Base-by-base conservation (phyloP, 2,888 invertebrate species). In the Agonopterix alstromeriana region DNA sequence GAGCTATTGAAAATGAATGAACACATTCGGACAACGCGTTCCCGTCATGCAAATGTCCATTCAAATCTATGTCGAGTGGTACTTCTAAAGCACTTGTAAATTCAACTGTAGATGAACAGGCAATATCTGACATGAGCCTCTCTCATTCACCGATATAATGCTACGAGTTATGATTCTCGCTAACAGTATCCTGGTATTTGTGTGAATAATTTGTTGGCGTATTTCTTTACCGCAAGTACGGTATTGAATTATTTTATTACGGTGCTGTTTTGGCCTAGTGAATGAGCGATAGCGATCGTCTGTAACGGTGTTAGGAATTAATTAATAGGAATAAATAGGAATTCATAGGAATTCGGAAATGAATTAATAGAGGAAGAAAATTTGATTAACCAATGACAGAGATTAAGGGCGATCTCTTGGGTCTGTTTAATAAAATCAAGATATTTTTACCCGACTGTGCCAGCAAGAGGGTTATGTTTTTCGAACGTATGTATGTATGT, bases 121-220 rank as follows among this genome's bases (percentile, higher is more conserved):
- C 35, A 46, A 14, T 47, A 27, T 45, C 59, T 58, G 53, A 49
- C 52, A 52, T 53, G 47, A 54, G 53, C 52, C 53, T 49, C 56
- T 57, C 64, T 69, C 51, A 65, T 56, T 66, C 60, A 60, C 53
- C 27, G 49, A 48, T 49, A 51, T 53, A 55, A 54, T 52, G 49
- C 42, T 41, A 47, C 1, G 11, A 27, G 27, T 27, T 27, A 27
- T 27, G 27, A 27, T 27, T 5, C 27, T 27, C 7, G 53, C 65
- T 73, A 77, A 73, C 75, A 69, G 72, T 75, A 67, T 62, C 55
- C 55, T 56, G 57, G 57, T 57, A 63, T 71, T 68, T 67, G 51
- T 62, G 60, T 60, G 61, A 60, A 60, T 67, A 62, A 63, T 65
- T 53, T 50, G 48, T 57, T 60, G 53, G 58, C 58, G 57, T 65